These are phyloP conservation scores for Epinephelus coioides DNA, from an alignment of 2,797 vertebrate genomes.

Conservation along the genomic window DNA sequence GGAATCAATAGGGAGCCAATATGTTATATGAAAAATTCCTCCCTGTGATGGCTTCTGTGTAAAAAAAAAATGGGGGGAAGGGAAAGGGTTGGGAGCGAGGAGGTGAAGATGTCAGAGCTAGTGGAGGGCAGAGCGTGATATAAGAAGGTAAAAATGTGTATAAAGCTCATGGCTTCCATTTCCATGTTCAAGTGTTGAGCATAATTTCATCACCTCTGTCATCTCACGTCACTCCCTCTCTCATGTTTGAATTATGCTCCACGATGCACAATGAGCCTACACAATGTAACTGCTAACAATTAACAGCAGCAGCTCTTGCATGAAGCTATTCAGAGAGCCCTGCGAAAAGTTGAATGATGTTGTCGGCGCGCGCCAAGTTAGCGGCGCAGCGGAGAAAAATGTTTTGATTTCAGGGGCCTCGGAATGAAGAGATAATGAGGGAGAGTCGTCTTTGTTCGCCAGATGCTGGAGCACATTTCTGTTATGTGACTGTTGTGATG, in stretches of 20 bases:
- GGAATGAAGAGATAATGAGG: constrained; percentile 82
- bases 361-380: constrained; percentile 56
- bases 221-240: constrained; percentile 40
- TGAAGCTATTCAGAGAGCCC: constrained; percentile 59
- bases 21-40: constrained; percentile 86
- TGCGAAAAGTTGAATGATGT: constrained; percentile 56
- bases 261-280: constrained; percentile 43
- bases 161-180: constrained; percentile 43
- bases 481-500: constrained; percentile 85
- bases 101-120: constrained; percentile 25
- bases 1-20: constrained; percentile 85
- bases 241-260: constrained; percentile 58
- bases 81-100: constrained; percentile 12
- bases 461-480: constrained; percentile 84
- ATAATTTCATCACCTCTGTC: constrained; percentile 63
- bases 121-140: constrained; percentile 36
- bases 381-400: constrained; percentile 63
- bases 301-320: constrained; percentile 68
- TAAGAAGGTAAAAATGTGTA: constrained; percentile 48
- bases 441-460: constrained; percentile 79
- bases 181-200: constrained; percentile 38
- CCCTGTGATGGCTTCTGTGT: constrained; percentile 71
- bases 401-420: constrained; percentile 77
- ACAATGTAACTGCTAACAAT: constrained; percentile 67
- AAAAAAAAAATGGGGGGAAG: constrained; percentile 14